Evolutionary conservation across 1,140 invertebrate species (phyloP), one percentile per base, ranked within the genome.

Genomic region (Lepidurus couesii): DNA sequence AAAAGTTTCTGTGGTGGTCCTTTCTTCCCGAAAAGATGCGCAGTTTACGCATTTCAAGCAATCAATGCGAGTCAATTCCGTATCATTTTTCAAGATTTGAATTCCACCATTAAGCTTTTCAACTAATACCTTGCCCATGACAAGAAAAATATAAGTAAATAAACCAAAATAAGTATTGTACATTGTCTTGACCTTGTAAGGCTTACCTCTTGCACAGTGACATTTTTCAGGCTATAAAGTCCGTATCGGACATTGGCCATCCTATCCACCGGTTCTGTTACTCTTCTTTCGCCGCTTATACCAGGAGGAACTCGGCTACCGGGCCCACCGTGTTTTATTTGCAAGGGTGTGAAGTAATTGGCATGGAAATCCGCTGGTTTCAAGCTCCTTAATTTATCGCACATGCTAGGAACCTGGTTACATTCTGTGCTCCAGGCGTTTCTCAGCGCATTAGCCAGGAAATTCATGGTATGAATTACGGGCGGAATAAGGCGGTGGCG

Each of bases 391-490:
- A 87, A 80, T 1, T 79, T 80, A 7, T 79, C 6, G 80, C 86
- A 87, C 24, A 84, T 75, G 3, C 86, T 86, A 26, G 81, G 78
- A 1, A 78, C 79, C 7, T 77, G 76, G 8, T 81, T 79, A 81
- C 86, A 87, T 44, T 83, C 81, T 16, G 78, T 80, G 7, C 77
- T 76, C 81, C 86, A 86, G 3, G 86, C 86, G 34, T 83, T 82
- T 10, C 83, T 83, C 43, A 86, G 81, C 0, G 85, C 85, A 74
- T 81, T 81, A 42, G 86, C 85, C 78, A 86, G 85, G 1, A 84
- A 83, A 77, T 84, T 86, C 8, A 87, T 82, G 9, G 85, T 83
- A 80, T 86, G 85, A 5, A 87, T 81, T 7, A 85, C 84, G 5
- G 86, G 84, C 43, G 86, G 82, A 8, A 86, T 85, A 79, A 83